A percentile compares a stretch with the other conserved stretches of the same genome.
These are phyloP conservation scores for Spheniscus humboldti DNA, from an alignment of 2,797 vertebrate genomes.

Conservation along the genomic window DNA sequence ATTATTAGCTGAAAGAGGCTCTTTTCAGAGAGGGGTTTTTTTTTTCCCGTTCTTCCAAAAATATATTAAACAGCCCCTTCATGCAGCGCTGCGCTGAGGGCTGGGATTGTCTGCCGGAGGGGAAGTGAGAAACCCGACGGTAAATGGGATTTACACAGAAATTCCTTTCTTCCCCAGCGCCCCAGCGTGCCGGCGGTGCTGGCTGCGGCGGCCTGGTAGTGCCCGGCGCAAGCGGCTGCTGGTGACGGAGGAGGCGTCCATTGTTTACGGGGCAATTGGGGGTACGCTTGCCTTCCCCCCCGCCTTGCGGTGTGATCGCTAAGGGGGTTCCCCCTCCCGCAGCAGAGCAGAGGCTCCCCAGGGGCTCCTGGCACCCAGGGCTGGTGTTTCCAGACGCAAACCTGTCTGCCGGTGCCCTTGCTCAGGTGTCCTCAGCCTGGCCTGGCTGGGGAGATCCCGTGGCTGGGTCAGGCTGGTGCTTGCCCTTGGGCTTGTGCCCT, in stretches of 20 bases:
- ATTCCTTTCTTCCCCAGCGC: conserved; percentile 55
- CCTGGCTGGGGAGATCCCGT: not conserved
- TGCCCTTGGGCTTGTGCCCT: not conserved
- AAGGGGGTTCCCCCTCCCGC: not conserved
- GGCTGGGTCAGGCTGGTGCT: not conserved
- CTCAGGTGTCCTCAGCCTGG: not conserved
- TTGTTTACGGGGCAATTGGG: not conserved
- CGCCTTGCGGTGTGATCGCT: not conserved
- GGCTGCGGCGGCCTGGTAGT: not conserved
- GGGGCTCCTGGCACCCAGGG: not conserved
- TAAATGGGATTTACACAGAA: conserved; percentile 48
- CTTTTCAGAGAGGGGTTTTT: conserved; percentile 33
- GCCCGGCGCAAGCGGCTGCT: too few species aligned
- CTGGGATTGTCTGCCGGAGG: conserved; percentile 45
- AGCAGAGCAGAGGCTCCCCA: not conserved
- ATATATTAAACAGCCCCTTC: conserved; percentile 54
- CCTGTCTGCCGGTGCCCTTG: rapidly evolving
- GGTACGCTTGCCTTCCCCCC: rapidly evolving
- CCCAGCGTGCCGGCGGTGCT: not conserved
- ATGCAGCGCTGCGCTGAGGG: not conserved
- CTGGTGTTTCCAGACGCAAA: not conserved
- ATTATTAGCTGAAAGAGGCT: conserved; percentile 70
- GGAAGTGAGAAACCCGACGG: conserved; percentile 50
- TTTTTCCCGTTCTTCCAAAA: conserved; percentile 38
- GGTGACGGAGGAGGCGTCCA: not conserved